Conservation (phyloP, 1,140 invertebrate genomes). For the Andricus grossulariae region DNA sequence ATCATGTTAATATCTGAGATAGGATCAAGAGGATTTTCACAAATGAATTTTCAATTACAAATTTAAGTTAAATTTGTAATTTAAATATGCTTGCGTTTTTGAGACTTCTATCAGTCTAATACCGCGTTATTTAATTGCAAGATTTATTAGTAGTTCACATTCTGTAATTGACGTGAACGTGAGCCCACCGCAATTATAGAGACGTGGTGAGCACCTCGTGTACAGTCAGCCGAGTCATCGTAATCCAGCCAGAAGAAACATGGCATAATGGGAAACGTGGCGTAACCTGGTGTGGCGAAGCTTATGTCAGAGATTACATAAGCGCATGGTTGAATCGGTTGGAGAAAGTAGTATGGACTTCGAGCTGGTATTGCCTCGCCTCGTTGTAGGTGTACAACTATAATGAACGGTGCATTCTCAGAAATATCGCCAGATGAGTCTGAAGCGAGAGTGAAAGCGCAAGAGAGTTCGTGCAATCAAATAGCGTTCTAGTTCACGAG, state of each 20-base stretch:
- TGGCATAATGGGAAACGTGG: slow-evolving; percentile 59
- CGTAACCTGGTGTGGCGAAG: slow-evolving; percentile 74
- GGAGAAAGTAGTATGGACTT: slow-evolving; percentile 62
- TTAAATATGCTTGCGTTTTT: too few species aligned
- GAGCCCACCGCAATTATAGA: slow-evolving; percentile 41
- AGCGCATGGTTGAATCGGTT: slow-evolving; percentile 62
- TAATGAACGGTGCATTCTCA: slow-evolving; percentile 4
- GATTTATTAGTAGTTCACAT: too few species aligned
- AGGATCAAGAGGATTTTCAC: too few species aligned
- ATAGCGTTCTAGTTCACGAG: background rate
- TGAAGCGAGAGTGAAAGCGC: background rate
- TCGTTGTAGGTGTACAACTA: background rate
- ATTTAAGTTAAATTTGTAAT: too few species aligned
- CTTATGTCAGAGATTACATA: slow-evolving; percentile 76
- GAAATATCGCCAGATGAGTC: background rate
- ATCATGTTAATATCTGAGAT: too few species aligned
- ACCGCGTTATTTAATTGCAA: too few species aligned
- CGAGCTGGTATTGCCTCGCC: background rate
- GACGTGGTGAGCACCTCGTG: slow-evolving; percentile 39
- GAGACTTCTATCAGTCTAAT: too few species aligned
- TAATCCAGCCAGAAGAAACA: slow-evolving; percentile 44
- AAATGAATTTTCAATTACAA: too few species aligned
- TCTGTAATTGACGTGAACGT: too few species aligned
- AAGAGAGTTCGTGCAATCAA: background rate
- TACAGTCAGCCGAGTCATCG: slow-evolving; percentile 24